phyloP scores from a whole-genome alignment of 2,888 invertebrate species.

The Meghimatium bilineatum region DNA sequence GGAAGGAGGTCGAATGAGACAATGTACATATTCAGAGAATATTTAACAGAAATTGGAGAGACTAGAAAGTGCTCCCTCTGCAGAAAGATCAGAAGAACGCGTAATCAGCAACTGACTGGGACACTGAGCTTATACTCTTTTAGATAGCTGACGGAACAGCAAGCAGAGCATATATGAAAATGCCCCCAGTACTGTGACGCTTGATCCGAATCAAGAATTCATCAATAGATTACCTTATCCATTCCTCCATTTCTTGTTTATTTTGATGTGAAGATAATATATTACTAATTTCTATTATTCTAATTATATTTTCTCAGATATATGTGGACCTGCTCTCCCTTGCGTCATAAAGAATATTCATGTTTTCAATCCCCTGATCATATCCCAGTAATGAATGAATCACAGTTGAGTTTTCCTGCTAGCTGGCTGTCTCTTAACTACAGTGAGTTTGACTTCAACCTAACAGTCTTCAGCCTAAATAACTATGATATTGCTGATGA shows the following conservation, averaged over 20 bases:
- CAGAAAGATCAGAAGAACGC: too few species aligned
- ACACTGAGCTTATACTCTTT: too few species aligned
- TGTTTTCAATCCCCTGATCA: conserved; percentile 29
- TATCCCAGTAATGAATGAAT: conserved; percentile 43
- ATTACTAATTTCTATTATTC: not conserved
- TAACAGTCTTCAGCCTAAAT: conserved; percentile 60
- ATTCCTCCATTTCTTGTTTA: not conserved
- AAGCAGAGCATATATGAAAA: too few species aligned
- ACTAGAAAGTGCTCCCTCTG: too few species aligned
- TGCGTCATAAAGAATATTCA: not conserved
- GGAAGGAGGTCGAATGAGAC: too few species aligned
- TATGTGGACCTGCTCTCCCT: conserved; percentile 23
- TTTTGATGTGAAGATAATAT: not conserved
- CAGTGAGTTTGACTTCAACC: conserved; percentile 61
- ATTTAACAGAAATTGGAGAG: too few species aligned
- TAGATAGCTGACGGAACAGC: too few species aligned
- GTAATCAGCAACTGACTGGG: too few species aligned
- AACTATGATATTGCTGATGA: conserved; percentile 15
- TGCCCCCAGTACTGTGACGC: too few species aligned
- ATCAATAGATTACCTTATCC: not conserved
- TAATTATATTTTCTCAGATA: conserved; percentile 31
- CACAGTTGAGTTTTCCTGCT: conserved; percentile 55
- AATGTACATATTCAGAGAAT: too few species aligned
- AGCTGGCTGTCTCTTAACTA: conserved; percentile 49
- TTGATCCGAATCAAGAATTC: too few species aligned